Evolutionary conservation across 1,140 invertebrate species (phyloP), one percentile per base, ranked within the genome.

Genomic region (Penaeus chinensis): DNA sequence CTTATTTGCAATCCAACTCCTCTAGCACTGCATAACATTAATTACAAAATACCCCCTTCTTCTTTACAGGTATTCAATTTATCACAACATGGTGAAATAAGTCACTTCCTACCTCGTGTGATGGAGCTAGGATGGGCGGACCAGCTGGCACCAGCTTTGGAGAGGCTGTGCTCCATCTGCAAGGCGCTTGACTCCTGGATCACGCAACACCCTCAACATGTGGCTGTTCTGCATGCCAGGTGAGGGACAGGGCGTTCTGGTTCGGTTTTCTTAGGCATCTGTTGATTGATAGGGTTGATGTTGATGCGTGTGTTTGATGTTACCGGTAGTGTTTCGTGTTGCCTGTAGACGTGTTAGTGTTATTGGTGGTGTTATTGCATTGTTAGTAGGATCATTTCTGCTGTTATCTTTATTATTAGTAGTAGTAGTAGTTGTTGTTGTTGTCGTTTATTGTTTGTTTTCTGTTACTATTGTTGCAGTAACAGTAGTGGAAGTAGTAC

Each of bases 141-240:
- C 37, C 94, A 95, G 85, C 93, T 98, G 88, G 97, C 97, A 82
- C 97, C 97, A 27, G 96, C 97, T 78, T 93, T 98, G 65, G 97
- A 98, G 92, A 93, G 95, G 84, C 94, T 98, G 1, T 98, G 97
- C 92, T 95, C 96, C 77, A 95, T 98, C 80, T 98, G 97, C 93
- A 98, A 98, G 93, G 95, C 97, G 90, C 95, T 98, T 89, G 97
- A 98, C 93, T 96, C 96, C 87, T 98, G 97, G 96, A 93, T 98
- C 61, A 95, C 95, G 63, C 94, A 94, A 69, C 95, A 96, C 91
- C 91, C 91, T 1, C 94, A 95, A 22, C 96, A 97, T 92, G 96
- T 98, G 74, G 96, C 96, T 16, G 96, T 98, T 71, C 93, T 98
- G 65, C 95, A 98, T 91, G 96, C 96, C 90, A 97, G 96, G 95